These are phyloP conservation scores for Tryphoninae sp. DNA, from an alignment of 2,888 invertebrate genomes.

Conservation along the genomic window DNA sequence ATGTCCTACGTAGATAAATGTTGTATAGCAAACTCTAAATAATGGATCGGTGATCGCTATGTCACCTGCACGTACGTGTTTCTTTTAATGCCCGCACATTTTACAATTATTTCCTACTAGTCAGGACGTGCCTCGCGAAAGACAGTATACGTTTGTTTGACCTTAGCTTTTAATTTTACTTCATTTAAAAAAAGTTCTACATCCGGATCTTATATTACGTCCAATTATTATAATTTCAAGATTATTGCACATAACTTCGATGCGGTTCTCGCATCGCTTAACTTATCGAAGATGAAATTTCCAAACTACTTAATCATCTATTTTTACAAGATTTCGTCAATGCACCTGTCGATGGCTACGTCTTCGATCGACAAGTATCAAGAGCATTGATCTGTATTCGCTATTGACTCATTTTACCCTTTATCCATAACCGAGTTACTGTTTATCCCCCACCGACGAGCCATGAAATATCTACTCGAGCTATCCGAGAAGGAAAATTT, in stretches of 20 bases:
- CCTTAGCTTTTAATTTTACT: conserved; percentile 18
- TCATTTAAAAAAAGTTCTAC: conserved; percentile 49
- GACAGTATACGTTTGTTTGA: neutral
- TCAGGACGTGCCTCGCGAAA: conserved; percentile 1
- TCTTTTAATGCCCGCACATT: conserved; percentile 8
- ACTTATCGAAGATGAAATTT: neutral
- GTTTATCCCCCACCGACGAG: neutral
- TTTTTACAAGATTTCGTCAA: conserved; percentile 28
- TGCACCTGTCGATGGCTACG: neutral
- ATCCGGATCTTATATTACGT: conserved; percentile 16
- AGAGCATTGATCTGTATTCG: conserved; percentile 8
- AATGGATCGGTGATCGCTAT: conserved; percentile 13
- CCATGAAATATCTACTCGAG: conserved; percentile 1
- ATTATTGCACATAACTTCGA: conserved; percentile 36
- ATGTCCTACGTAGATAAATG: conserved; percentile 1
- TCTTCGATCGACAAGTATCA: neutral
- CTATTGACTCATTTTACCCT: conserved; percentile 28
- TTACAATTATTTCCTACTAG: conserved; percentile 7
- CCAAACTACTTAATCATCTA: conserved; percentile 1
- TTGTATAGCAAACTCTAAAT: conserved; percentile 23
- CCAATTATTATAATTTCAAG: conserved; percentile 10
- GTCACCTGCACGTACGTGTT: conserved; percentile 39
- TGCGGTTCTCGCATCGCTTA: neutral
- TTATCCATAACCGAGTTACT: conserved; percentile 37
- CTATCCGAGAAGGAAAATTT: neutral